These are phyloP conservation scores for Erebia aethiops DNA, from an alignment of 2,888 invertebrate genomes.

Conservation along the genomic window DNA sequence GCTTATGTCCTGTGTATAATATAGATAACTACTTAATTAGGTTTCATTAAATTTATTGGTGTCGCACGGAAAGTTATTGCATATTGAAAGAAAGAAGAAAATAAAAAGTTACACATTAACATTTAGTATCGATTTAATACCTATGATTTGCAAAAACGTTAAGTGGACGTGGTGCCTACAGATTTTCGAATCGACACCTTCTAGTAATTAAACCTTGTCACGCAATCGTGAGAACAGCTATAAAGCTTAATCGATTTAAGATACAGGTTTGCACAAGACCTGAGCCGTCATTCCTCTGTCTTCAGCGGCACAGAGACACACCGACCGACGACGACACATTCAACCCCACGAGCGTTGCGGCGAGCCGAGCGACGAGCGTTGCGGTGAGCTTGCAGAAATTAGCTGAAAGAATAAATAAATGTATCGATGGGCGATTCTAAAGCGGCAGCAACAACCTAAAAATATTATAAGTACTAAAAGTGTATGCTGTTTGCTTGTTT, in stretches of 20 bases:
- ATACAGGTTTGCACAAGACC: conserved; percentile 65
- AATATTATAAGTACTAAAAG: no score
- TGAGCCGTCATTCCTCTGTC: conserved; percentile 63
- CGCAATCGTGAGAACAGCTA: conserved; percentile 71
- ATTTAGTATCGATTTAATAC: conserved; percentile 54
- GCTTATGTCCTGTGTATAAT: not conserved
- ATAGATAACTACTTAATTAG: not conserved
- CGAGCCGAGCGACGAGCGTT: not conserved
- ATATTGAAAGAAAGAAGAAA: conserved; percentile 1
- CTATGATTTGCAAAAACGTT: conserved; percentile 69
- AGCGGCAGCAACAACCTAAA: no score
- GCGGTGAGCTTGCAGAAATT: not conserved
- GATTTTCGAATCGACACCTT: conserved; percentile 80
- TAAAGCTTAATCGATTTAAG: conserved; percentile 75
- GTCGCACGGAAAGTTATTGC: not conserved
- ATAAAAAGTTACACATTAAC: not conserved
- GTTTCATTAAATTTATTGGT: not conserved
- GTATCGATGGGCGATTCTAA: no score
- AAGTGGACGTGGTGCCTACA: conserved; percentile 60
- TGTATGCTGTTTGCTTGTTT: no score
- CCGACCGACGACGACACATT: conserved; percentile 62
- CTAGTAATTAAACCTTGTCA: conserved; percentile 75
- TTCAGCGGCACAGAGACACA: conserved; percentile 60
- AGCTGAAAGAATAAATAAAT: not conserved
- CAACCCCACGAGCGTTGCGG: not conserved